Evolutionary conservation across 2,113 vertebrate genomes (phyloP).

Genomic region (Girardinichthys multiradiatus): DNA sequence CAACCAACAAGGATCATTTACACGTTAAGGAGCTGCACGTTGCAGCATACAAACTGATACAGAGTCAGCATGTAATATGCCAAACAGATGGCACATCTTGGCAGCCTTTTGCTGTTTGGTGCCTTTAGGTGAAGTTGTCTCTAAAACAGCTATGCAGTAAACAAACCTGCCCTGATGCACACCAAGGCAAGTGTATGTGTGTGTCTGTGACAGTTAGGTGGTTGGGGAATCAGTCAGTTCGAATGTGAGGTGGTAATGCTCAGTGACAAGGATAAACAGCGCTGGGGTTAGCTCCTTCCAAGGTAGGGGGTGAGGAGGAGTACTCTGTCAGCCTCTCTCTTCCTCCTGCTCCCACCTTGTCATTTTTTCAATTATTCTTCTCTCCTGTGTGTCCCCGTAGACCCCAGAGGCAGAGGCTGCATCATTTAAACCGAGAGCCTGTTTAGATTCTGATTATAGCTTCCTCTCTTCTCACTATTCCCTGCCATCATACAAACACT

Average conservation of each 20-base stretch:
- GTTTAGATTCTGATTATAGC: constrained; percentile 82
- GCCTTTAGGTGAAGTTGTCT: background rate
- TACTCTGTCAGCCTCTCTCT: constrained; percentile 58
- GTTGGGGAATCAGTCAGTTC: constrained; percentile 52
- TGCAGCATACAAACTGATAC: background rate
- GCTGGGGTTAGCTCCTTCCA: constrained; percentile 73
- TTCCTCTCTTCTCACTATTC: constrained; percentile 65
- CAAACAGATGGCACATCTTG: constrained; percentile 8
- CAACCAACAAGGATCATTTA: constrained; percentile 41
- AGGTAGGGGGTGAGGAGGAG: constrained; percentile 42
- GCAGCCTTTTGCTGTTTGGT: background rate
- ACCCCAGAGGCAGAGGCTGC: constrained; percentile 65
- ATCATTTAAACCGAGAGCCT: constrained; percentile 81
- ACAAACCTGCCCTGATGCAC: constrained; percentile 2
- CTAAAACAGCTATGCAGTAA: background rate
- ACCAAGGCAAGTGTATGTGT: constrained; percentile 26
- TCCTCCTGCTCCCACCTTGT: constrained; percentile 75
- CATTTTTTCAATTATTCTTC: constrained; percentile 85
- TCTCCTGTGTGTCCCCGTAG: constrained; percentile 67
- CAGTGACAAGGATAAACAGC: constrained; percentile 84
- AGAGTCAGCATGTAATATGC: background rate
- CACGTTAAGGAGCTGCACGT: background rate
- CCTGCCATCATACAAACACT: constrained; percentile 18
- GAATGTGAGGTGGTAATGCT: constrained; percentile 78
- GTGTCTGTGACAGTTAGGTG: constrained; percentile 45